These are phyloP conservation scores for Leptinotarsa haldemani DNA, from an alignment of 2,888 invertebrate species.

Conservation along the genomic window DNA sequence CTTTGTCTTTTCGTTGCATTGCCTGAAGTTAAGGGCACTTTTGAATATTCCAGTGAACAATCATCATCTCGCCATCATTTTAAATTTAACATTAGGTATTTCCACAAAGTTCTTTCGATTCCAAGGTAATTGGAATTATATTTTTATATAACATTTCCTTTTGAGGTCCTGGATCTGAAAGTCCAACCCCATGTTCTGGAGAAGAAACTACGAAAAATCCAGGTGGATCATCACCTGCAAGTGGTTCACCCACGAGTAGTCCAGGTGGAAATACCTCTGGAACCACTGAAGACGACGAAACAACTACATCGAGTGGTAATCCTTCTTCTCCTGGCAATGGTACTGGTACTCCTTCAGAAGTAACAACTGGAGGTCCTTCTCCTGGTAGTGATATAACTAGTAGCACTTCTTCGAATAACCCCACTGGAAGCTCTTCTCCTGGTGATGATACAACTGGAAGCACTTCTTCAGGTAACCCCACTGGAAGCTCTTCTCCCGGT, in stretches of 20 bases:
- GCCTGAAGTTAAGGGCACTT: too few relatives aligned
- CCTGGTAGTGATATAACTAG: not conserved
- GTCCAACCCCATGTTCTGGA: slow-evolving; percentile 5
- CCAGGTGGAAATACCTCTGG: not conserved
- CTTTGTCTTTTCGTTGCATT: too few relatives aligned
- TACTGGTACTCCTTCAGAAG: not conserved
- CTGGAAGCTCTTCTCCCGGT: not conserved
- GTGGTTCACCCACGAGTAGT: not conserved
- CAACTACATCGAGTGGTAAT: slow-evolving; percentile 1
- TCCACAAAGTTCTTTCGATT: too few relatives aligned
- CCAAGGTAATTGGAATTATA: too few relatives aligned
- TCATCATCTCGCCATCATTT: too few relatives aligned
- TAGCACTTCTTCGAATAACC: not conserved
- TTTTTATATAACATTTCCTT: too few relatives aligned
- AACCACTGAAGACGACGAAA: not conserved
- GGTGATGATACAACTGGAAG: slow-evolving; percentile 1
- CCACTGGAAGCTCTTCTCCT: not conserved
- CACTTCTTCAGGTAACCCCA: not conserved
- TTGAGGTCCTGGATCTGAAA: too few relatives aligned
- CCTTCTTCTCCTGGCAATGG: not conserved
- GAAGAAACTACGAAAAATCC: not conserved
- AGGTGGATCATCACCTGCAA: slow-evolving; percentile 6
- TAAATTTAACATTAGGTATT: too few relatives aligned
- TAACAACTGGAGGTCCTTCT: not conserved
- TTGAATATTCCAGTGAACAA: too few relatives aligned